Percentiles rank a stretch among this genome's conserved stretches.
These are phyloP conservation scores for Aphodius granarius DNA, from an alignment of 2,888 invertebrate species.

Conservation along the genomic window DNA sequence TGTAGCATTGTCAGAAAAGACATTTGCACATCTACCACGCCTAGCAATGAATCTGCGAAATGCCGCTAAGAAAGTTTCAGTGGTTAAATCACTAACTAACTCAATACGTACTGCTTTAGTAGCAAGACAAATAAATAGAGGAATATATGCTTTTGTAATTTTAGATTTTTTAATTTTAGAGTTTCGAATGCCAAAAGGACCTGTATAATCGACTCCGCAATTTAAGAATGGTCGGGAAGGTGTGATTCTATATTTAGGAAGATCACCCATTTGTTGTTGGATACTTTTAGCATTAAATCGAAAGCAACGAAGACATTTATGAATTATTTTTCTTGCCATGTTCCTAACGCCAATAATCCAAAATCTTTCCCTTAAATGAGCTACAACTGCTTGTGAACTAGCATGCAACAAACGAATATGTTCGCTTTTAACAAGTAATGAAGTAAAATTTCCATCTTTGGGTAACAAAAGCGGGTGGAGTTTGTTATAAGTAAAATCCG, in stretches of 20 bases:
- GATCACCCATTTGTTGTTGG: conserved; percentile 40
- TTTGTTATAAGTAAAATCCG: conserved; percentile 19
- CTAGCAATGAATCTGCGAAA: conserved; percentile 29
- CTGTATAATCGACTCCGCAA: conserved; percentile 38
- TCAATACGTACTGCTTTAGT: conserved; percentile 36
- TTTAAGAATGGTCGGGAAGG: conserved; percentile 35
- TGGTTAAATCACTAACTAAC: conserved; percentile 30
- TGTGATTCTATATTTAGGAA: conserved; percentile 34
- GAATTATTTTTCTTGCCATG: conserved; percentile 13
- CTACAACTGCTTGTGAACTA: conserved; percentile 23
- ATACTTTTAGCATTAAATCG: conserved; percentile 8
- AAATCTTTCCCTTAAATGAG: conserved; percentile 15
- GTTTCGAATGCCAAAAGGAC: conserved; percentile 34
- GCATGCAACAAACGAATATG: conserved; percentile 17
- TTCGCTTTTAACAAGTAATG: not conserved
- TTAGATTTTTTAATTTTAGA: conserved; percentile 25
- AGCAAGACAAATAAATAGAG: conserved; percentile 37
- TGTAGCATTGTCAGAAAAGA: conserved; percentile 4
- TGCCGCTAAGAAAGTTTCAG: conserved; percentile 28
- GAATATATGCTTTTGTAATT: conserved; percentile 20
- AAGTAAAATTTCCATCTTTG: not conserved
- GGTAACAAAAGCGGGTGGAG: conserved; percentile 29
- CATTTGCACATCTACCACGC: conserved; percentile 19
- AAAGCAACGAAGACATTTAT: conserved; percentile 20
- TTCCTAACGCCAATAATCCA: conserved; percentile 15